These are phyloP conservation scores for Therioaphis trifolii DNA, from an alignment of 2,888 invertebrate genomes.

Conservation along the genomic window DNA sequence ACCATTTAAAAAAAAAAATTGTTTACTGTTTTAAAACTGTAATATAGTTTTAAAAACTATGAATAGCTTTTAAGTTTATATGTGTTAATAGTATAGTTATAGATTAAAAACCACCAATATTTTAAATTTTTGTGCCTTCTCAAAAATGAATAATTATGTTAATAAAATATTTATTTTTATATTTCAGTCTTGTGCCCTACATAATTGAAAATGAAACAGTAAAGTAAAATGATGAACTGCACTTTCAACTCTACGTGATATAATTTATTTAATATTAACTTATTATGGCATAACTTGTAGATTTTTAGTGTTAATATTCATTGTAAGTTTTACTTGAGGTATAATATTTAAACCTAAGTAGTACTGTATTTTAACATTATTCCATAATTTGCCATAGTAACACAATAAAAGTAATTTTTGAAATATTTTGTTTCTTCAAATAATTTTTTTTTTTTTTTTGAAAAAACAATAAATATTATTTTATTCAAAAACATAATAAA, in stretches of 20 bases:
- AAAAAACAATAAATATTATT: too few species aligned
- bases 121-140: not conserved
- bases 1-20: too few species aligned
- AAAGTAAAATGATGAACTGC: constrained; percentile 26
- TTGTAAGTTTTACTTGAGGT: constrained; percentile 41
- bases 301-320: constrained; percentile 49
- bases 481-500: too few species aligned
- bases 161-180: not conserved
- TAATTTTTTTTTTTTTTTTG: not conserved
- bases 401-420: not conserved
- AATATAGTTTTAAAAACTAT: too few species aligned
- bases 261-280: constrained; percentile 46
- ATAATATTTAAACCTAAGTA: constrained; percentile 38
- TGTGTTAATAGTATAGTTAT: too few species aligned
- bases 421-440: not conserved
- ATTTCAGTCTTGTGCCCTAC: constrained; percentile 56
- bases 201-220: constrained; percentile 41
- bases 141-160: not conserved
- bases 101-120: too few species aligned
- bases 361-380: not conserved
- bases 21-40: too few species aligned
- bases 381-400: constrained; percentile 9
- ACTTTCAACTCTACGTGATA: constrained; percentile 58
- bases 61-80: too few species aligned
- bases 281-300: constrained; percentile 36